These are phyloP conservation scores for Akabosia matsudoensis DNA, from an alignment of 1,140 invertebrate species.

Conservation along the genomic window DNA sequence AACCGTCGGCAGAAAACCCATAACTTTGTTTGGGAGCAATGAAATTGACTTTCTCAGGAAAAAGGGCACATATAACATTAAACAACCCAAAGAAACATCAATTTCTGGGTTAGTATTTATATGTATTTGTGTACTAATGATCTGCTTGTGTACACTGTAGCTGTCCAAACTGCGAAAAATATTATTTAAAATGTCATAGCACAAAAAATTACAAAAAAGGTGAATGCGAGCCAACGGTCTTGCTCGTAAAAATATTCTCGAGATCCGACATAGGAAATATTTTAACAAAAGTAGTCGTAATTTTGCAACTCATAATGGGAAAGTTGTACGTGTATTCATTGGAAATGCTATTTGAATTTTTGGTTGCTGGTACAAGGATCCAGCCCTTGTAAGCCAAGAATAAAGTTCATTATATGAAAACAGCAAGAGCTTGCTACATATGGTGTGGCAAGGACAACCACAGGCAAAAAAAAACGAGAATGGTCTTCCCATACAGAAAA, in stretches of 20 bases:
- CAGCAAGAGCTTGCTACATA: background rate
- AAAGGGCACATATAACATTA: background rate
- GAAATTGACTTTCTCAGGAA: conserved; percentile 16
- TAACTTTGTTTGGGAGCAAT: background rate
- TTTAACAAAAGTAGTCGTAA: background rate
- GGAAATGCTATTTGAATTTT: too few species aligned
- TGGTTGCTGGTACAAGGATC: background rate
- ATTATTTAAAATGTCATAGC: background rate
- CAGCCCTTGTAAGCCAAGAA: too few species aligned
- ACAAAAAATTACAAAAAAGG: too few species aligned
- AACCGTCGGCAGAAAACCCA: background rate
- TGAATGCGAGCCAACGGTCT: too few species aligned
- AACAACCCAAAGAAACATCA: background rate
- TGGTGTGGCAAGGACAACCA: background rate
- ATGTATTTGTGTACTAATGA: conserved; percentile 3
- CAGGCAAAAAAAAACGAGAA: background rate
- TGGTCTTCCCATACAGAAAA: background rate
- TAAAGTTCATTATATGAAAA: too few species aligned
- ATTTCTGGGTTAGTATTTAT: background rate
- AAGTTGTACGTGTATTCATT: background rate
- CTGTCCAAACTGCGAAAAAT: conserved; percentile 1
- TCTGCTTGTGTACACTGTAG: background rate
- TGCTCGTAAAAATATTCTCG: too few species aligned
- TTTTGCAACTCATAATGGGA: background rate
- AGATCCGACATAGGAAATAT: too few species aligned